Percentiles rank a stretch among this genome's conserved stretches.
Conservation (phyloP, 2,797 vertebrate species). For the Antrozous pallidus region DNA sequence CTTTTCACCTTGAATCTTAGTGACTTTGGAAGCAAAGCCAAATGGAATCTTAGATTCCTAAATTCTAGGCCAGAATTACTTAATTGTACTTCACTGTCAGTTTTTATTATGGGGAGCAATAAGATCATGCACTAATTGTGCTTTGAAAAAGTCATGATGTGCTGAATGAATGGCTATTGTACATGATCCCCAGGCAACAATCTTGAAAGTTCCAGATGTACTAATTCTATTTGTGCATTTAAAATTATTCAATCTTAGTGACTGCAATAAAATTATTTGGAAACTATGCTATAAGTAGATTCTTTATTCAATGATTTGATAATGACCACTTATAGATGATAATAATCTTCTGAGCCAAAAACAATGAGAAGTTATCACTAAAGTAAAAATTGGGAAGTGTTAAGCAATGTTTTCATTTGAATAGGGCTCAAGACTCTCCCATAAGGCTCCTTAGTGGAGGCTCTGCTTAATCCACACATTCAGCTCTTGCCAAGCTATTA, state of each 20-base stretch:
- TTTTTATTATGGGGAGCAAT: constrained; percentile 38
- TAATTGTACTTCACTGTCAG: neutral
- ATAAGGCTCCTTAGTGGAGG: neutral
- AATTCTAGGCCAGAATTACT: neutral
- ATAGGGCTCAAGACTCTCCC: neutral
- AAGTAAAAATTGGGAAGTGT: neutral
- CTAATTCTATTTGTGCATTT: neutral
- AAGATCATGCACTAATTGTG: constrained; percentile 19
- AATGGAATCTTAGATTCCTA: neutral
- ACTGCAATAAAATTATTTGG: constrained; percentile 5
- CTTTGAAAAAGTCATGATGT: constrained; percentile 39
- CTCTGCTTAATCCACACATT: neutral
- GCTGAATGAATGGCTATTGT: constrained; percentile 4
- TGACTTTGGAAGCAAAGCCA: constrained; percentile 33
- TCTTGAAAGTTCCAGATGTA: neutral
- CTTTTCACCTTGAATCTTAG: neutral
- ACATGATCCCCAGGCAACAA: neutral
- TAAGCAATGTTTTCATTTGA: neutral
- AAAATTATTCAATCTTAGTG: neutral
- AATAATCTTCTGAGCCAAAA: neutral
- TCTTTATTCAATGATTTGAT: neutral
- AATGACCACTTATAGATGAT: neutral
- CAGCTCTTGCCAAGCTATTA: neutral
- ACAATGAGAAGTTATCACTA: neutral
- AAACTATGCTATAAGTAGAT: neutral